These are phyloP conservation scores for Indicator maculatus DNA, from an alignment of 2,113 vertebrate species.

Conservation along the genomic window DNA sequence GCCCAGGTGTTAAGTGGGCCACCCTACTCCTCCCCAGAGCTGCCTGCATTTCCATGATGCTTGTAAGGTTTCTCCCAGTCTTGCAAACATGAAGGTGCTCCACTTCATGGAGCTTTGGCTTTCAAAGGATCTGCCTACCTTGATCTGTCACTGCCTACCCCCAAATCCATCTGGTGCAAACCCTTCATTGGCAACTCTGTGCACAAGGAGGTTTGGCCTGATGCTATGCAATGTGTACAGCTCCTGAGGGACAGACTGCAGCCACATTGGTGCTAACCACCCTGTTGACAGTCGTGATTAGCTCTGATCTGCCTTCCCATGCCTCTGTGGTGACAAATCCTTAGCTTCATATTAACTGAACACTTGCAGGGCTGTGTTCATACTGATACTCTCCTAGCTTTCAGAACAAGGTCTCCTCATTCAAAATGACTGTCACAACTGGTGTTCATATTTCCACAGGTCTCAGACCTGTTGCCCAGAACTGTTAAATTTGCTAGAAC, in stretches of 20 bases:
- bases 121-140: background rate
- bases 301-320: too few relatives aligned
- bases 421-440: background rate
- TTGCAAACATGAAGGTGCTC: background rate
- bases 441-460: background rate
- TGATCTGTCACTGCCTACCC: background rate
- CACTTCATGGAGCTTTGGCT: background rate
- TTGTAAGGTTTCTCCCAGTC: background rate
- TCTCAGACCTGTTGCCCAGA: background rate
- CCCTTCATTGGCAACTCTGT: background rate
- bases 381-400: background rate
- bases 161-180: background rate
- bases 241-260: background rate
- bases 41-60: background rate
- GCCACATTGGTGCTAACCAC: background rate
- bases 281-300: too few relatives aligned
- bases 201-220: background rate
- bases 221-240: background rate
- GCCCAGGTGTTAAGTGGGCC: accelerated
- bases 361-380: background rate
- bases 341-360: background rate
- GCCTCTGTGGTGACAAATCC: background rate
- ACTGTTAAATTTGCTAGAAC: background rate
- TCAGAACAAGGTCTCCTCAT: background rate
- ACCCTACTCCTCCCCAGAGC: background rate